Evolutionary conservation across 2,797 vertebrate genomes (phyloP).

Genomic region (Myiothlypis coronata): DNA sequence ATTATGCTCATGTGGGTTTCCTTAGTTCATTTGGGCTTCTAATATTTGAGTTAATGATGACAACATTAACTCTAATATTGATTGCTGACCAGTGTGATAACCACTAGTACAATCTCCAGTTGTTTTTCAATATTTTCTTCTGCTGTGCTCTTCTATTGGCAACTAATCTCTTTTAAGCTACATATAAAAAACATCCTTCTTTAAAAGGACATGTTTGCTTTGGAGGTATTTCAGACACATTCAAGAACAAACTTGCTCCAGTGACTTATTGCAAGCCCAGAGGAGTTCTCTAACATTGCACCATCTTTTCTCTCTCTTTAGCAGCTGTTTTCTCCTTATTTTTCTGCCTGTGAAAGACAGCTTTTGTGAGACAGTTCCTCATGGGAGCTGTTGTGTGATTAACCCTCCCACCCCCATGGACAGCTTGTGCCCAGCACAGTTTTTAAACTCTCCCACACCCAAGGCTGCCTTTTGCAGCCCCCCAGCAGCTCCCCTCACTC

Average conservation of each 20-base stretch:
- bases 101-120: neutral
- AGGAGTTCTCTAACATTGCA: neutral
- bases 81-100: neutral
- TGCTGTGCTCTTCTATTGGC: neutral
- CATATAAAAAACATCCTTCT: neutral
- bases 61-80: neutral
- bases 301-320: constrained; percentile 11
- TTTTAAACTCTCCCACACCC: neutral
- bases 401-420: neutral
- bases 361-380: neutral
- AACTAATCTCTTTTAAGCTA: neutral
- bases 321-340: constrained; percentile 3
- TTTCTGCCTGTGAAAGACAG: neutral
- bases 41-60: neutral
- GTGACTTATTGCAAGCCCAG: constrained; percentile 33
- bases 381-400: neutral
- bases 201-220: constrained; percentile 6
- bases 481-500: neutral
- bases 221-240: constrained; percentile 15
- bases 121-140: neutral
- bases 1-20: neutral
- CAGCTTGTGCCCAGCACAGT: accelerated
- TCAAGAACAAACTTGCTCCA: constrained; percentile 22
- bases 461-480: neutral
- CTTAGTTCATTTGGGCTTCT: neutral